Evolutionary conservation across 2,113 vertebrate genomes (phyloP).

Genomic region (Burhinus oedicnemus): DNA sequence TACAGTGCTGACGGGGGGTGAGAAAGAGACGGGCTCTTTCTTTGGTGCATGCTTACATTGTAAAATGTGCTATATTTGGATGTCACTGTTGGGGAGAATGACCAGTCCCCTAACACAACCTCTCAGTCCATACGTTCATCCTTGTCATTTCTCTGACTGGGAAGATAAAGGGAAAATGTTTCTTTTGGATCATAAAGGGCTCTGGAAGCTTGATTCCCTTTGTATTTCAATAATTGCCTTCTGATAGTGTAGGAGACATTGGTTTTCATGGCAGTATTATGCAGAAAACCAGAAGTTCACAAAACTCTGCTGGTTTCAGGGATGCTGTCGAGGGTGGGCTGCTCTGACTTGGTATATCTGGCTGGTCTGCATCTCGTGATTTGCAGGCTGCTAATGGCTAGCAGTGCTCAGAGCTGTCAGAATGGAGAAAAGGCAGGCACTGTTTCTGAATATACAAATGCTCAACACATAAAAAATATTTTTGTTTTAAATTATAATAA

Average conservation of each 20-base stretch:
- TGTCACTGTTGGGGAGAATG: neutral
- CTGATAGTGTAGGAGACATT: neutral
- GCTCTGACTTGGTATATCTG: neutral
- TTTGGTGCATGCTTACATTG: neutral
- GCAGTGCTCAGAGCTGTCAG: neutral
- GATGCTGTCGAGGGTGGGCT: neutral
- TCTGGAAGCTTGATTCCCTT: neutral
- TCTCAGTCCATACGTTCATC: rapidly evolving
- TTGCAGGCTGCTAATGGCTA: neutral
- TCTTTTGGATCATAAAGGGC: neutral
- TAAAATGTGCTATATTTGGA: neutral
- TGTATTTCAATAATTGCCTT: neutral
- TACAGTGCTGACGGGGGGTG: neutral
- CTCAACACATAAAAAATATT: neutral
- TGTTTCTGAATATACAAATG: neutral
- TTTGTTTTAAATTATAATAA: neutral
- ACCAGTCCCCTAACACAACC: neutral
- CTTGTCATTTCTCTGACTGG: neutral
- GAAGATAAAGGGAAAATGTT: neutral
- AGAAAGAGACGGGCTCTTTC: neutral
- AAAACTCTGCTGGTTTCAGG: neutral
- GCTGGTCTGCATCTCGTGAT: neutral
- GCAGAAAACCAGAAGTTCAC: neutral
- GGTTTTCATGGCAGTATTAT: neutral
- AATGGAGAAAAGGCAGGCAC: neutral